Percentiles rank a stretch among this genome's conserved stretches.
Evolutionary conservation across 2,888 invertebrate species (phyloP).

Genomic region (Phania funesta): DNA sequence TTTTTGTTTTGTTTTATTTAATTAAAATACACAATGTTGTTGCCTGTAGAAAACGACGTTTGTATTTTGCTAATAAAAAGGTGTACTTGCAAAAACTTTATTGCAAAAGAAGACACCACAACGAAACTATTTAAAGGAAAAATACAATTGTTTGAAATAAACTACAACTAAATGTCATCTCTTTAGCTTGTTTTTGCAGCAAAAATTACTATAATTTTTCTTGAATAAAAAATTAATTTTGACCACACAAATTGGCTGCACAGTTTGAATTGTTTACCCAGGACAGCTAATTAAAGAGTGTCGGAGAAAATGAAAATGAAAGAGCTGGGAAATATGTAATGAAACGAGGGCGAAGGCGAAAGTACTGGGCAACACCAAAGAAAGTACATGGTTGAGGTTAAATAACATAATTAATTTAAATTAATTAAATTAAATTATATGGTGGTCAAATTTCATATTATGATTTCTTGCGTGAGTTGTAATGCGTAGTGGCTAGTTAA

Average conservation of each 20-base stretch:
- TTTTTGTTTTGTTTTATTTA: constrained; percentile 35
- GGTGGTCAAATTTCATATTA: too few relatives aligned
- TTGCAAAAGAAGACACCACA: not conserved
- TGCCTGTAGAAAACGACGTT: constrained; percentile 5
- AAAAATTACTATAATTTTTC: not conserved
- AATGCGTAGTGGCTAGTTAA: too few relatives aligned
- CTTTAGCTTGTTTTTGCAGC: not conserved
- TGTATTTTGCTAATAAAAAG: constrained; percentile 20
- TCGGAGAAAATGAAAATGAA: not conserved
- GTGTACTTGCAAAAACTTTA: constrained; percentile 5
- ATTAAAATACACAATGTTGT: constrained; percentile 48
- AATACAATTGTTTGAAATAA: constrained; percentile 2
- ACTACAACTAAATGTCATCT: constrained; percentile 3
- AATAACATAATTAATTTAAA: too few relatives aligned
- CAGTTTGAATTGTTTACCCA: not conserved
- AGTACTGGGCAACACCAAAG: too few relatives aligned
- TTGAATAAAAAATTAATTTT: not conserved
- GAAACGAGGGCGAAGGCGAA: not conserved
- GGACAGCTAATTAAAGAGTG: constrained; percentile 11
- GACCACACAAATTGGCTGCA: not conserved
- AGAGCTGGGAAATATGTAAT: not conserved
- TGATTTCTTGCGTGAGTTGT: too few relatives aligned
- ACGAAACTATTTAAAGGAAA: constrained; percentile 20
- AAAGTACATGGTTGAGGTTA: too few relatives aligned
- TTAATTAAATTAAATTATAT: too few relatives aligned